Base-by-base conservation (phyloP, 1,140 invertebrate species). In the Pseudachorutes palmiensis region DNA sequence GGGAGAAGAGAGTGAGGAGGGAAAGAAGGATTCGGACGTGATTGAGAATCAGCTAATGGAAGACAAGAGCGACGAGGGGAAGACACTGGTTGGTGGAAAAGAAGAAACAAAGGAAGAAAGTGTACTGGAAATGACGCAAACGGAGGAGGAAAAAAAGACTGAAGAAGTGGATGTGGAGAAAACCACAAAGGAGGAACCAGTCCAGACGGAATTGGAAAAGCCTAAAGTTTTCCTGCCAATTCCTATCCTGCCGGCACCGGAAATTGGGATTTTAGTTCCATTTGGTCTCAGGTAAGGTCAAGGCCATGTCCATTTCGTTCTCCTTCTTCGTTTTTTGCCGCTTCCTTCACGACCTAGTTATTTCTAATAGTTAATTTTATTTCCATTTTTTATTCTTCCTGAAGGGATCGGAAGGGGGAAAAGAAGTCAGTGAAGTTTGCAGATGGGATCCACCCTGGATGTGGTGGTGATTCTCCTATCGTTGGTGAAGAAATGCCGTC, bases 401-500 rank as follows among this genome's bases (percentile, higher is more conserved):
- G 59, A 30, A 62, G 66, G 45, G 60, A 62, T 41, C 9, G 66
- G 0, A 62, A 60, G 51, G 74, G 72, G n/a, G 62, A 57, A 5
- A 77, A 78, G 49, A 83, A 86, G 70, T 78, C 75, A 12, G 85
- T 86, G 0, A 82, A 83, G 72, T 86, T 86, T 73, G 84, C 84
- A 2, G 84, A 86, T 76, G 85, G 84, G 28, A 77, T 86, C 24
- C 78, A 80, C 65, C 85, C 85, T n/a, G 85, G 85, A 0, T 83
- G 85, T 70, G 85, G 85, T 0, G 85, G 84, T 1, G 85, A n/a
- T n/a, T n/a, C 83, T 69, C 82, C 83, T 0, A 85, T 83, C 32
- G 84, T 82, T 14, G 83, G 83, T 1, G 84, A 86, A 72, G 84
- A 86, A 62, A 80, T 85, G 74, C 80, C 82, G 5, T 86, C 84